phyloP scores from a whole-genome alignment of 2,113 vertebrate species.

The Sylvilagus bachmani region DNA sequence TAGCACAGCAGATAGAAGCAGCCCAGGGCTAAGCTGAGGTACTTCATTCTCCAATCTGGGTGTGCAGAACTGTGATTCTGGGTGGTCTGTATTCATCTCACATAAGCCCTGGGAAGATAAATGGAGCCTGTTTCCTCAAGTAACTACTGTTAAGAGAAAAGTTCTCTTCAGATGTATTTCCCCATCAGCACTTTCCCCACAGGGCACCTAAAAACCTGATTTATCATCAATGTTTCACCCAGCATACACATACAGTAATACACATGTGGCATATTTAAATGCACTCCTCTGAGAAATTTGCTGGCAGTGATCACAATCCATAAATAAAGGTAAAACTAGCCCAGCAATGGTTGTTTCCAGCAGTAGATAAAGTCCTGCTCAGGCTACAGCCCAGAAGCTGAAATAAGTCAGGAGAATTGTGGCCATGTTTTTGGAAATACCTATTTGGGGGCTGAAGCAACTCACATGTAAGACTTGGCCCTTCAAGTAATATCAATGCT shows the following conservation, averaged over 20 bases:
- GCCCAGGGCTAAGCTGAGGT: neutral
- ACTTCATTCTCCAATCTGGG: slow-evolving; percentile 5
- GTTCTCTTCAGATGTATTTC: slow-evolving; percentile 74
- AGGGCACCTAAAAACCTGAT: slow-evolving; percentile 78
- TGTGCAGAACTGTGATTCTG: slow-evolving; percentile 9
- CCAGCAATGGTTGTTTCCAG: slow-evolving; percentile 48
- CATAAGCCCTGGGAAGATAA: slow-evolving; percentile 74
- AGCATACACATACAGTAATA: slow-evolving; percentile 68
- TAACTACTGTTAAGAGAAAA: slow-evolving; percentile 77
- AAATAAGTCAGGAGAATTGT: neutral
- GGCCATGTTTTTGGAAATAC: neutral
- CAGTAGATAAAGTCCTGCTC: neutral
- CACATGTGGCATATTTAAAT: slow-evolving; percentile 76
- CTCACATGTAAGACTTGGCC: neutral
- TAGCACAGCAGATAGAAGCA: neutral
- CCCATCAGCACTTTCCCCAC: slow-evolving; percentile 74
- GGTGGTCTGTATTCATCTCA: slow-evolving; percentile 75
- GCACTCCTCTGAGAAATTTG: slow-evolving; percentile 65
- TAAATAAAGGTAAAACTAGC: slow-evolving; percentile 75
- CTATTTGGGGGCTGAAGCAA: neutral
- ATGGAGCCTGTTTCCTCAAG: slow-evolving; percentile 69
- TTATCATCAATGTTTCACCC: slow-evolving; percentile 77
- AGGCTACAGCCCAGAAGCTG: neutral
- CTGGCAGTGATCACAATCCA: slow-evolving; percentile 72
- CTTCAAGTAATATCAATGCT: neutral